Evolutionary conservation across 2,113 vertebrate species (phyloP).

Genomic region (Ptilorrhoa leucosticta): DNA sequence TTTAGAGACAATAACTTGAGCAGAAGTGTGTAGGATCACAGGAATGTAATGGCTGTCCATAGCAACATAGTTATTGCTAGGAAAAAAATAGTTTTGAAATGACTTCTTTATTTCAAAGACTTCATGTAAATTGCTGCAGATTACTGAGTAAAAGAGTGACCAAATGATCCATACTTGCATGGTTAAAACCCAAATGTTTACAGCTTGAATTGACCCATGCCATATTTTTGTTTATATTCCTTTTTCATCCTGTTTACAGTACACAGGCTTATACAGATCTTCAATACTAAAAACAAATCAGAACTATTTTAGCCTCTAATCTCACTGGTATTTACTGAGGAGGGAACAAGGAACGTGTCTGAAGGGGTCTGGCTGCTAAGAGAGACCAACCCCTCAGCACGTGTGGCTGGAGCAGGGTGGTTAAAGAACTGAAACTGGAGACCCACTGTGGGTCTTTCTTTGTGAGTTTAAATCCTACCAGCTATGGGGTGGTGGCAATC

Average conservation of each 20-base stretch:
- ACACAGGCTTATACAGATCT: neutral
- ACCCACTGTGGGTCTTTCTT: neutral
- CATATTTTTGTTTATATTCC: neutral
- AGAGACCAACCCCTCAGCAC: rapidly evolving
- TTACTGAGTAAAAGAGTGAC: neutral
- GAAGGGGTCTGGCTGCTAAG: neutral
- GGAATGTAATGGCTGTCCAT: neutral
- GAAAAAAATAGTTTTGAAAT: neutral
- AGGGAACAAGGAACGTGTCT: neutral
- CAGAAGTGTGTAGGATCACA: neutral
- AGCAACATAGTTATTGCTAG: neutral
- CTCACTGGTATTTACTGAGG: neutral
- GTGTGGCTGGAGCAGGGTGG: neutral
- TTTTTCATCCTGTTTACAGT: neutral
- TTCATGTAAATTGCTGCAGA: neutral
- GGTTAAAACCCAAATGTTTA: neutral
- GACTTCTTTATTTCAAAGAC: neutral
- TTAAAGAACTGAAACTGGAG: neutral
- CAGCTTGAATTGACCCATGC: neutral
- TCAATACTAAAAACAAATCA: neutral
- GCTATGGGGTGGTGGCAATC: neutral
- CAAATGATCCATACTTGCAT: neutral
- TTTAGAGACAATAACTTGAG: neutral
- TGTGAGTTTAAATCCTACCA: neutral
- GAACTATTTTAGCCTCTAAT: neutral